Evolutionary conservation across 2,888 invertebrate genomes (phyloP).

Genomic region (Drosophila koepferae): DNA sequence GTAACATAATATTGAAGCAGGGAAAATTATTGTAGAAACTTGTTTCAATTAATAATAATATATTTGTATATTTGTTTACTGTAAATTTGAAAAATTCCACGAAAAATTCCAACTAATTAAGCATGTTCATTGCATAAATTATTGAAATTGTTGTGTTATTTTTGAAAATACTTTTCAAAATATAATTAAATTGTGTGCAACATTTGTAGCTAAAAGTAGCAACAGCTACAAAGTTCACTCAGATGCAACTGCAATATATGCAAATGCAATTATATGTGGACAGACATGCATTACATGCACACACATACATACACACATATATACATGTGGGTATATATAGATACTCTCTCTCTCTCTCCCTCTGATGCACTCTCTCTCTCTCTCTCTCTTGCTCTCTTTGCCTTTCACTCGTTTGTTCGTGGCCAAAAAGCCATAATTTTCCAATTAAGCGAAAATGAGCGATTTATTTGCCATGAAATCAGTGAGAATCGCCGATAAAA

Average conservation of each 20-base stretch:
- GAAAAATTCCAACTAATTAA: neutral
- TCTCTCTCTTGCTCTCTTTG: neutral
- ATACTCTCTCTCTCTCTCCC: constrained; percentile 5
- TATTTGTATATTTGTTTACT: neutral
- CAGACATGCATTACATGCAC: neutral
- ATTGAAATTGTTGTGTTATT: constrained; percentile 12
- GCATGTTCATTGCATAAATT: constrained; percentile 1
- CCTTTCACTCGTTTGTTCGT: constrained; percentile 34
- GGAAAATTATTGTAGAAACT: neutral
- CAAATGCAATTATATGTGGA: constrained; percentile 44
- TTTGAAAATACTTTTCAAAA: constrained; percentile 14
- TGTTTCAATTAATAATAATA: neutral
- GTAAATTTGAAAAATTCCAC: neutral
- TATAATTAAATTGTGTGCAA: constrained; percentile 39
- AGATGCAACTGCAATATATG: constrained; percentile 38
- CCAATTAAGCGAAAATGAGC: constrained; percentile 86
- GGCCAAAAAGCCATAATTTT: constrained; percentile 84
- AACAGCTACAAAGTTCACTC: constrained; percentile 37
- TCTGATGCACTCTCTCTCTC: constrained; percentile 5
- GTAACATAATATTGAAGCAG: neutral
- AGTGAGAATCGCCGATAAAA: constrained; percentile 85
- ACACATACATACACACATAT: too few species aligned
- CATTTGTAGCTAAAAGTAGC: constrained; percentile 46
- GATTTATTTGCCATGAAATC: constrained; percentile 86
- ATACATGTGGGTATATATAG: neutral